phyloP scores from a whole-genome alignment of 2,113 vertebrate species.

The Tragelaphus strepsiceros region DNA sequence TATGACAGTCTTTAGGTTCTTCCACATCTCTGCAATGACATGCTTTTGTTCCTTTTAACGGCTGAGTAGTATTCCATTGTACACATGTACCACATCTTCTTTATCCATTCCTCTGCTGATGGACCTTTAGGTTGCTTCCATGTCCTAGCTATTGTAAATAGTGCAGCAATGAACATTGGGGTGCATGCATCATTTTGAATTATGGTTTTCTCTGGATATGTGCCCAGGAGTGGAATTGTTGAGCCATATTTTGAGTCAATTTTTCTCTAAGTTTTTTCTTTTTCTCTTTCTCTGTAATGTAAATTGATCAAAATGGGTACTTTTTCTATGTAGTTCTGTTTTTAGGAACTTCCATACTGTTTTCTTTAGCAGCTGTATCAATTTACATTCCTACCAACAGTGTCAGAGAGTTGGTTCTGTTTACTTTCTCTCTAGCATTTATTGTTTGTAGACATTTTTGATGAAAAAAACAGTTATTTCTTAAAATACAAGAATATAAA shows the following conservation, averaged over 20 bases:
- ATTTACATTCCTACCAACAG: not conserved
- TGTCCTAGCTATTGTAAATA: not conserved
- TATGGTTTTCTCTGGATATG: not conserved
- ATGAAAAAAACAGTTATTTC: not conserved
- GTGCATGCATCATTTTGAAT: not conserved
- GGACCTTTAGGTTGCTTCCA: not conserved
- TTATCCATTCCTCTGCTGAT: not conserved
- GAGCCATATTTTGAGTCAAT: not conserved
- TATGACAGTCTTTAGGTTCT: not conserved
- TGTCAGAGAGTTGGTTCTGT: not conserved
- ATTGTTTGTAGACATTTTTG: not conserved
- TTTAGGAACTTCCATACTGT: not conserved
- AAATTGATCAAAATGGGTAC: too few species aligned
- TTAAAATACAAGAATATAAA: not conserved
- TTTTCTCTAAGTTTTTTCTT: too few species aligned
- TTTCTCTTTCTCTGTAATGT: too few species aligned
- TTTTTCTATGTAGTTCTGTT: not conserved
- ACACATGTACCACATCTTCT: not conserved
- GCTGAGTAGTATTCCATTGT: not conserved
- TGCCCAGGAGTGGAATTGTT: not conserved
- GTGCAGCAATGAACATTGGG: not conserved
- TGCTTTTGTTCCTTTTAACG: not conserved
- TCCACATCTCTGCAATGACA: not conserved
- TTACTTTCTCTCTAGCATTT: not conserved
- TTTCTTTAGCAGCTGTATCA: not conserved